Percentiles rank a stretch among this genome's conserved stretches.
phyloP scores from a whole-genome alignment of 2,113 vertebrate genomes.

The Thalassarche chlororhynchos region DNA sequence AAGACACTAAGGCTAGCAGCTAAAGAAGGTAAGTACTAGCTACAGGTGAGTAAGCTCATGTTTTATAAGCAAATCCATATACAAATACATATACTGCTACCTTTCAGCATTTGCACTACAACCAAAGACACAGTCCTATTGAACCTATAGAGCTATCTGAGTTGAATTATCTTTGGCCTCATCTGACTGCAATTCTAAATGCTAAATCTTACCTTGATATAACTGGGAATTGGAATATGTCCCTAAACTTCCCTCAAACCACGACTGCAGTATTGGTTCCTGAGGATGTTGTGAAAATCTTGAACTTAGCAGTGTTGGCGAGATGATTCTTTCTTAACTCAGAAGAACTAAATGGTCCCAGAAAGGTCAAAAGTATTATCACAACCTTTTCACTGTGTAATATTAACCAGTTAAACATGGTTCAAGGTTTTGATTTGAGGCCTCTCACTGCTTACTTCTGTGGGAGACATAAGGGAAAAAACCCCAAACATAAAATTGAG shows the following conservation, averaged over 20 bases:
- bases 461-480: not conserved
- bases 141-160: not conserved
- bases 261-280: not conserved
- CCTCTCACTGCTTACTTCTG: not conserved
- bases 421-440: not conserved
- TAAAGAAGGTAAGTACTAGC: not conserved
- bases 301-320: not conserved
- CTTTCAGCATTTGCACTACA: not conserved
- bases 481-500: fast-evolving
- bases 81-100: not conserved
- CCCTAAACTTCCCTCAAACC: not conserved
- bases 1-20: not conserved
- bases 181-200: not conserved
- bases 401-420: not conserved
- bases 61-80: not conserved
- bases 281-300: not conserved
- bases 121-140: not conserved
- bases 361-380: not conserved
- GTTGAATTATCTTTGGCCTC: not conserved
- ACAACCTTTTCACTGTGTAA: not conserved
- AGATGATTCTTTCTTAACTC: not conserved
- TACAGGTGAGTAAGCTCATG: not conserved
- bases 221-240: not conserved
- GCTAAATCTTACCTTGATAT: not conserved
- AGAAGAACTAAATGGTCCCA: not conserved